These are phyloP conservation scores for Chlamydotis undulata DNA, from an alignment of 2,113 vertebrate species.

Conservation along the genomic window DNA sequence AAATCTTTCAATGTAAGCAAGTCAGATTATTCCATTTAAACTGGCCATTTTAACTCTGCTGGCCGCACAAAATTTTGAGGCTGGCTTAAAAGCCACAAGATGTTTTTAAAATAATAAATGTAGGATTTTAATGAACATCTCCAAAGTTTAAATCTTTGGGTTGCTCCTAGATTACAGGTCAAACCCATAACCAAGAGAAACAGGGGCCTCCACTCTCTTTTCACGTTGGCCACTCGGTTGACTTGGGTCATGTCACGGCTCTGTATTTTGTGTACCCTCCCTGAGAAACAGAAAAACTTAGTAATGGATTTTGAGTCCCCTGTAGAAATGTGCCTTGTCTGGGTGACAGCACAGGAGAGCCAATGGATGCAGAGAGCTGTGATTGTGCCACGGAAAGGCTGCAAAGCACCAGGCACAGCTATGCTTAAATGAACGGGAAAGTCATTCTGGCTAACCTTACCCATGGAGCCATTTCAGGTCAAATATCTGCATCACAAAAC, in stretches of 20 bases:
- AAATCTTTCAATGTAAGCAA: background rate
- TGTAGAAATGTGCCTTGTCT: background rate
- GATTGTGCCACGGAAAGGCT: background rate
- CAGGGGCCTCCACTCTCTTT: background rate
- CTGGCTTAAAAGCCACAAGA: background rate
- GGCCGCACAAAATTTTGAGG: background rate
- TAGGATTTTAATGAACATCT: background rate
- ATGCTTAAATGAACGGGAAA: background rate
- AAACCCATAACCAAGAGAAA: background rate
- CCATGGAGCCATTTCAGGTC: background rate
- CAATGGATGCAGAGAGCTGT: accelerated
- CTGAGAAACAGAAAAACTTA: background rate
- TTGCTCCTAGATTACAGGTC: background rate
- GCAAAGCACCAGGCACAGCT: background rate
- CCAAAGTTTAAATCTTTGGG: background rate
- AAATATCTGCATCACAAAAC: background rate
- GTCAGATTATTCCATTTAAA: background rate
- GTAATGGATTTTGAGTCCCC: background rate
- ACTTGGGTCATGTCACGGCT: background rate
- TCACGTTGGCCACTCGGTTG: background rate
- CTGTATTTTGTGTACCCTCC: background rate
- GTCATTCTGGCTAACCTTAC: background rate
- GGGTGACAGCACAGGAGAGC: background rate
- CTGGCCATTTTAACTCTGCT: background rate
- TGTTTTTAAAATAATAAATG: background rate